Evolutionary conservation across 2,113 vertebrate genomes (phyloP).

Genomic region (Eonycteris spelaea): DNA sequence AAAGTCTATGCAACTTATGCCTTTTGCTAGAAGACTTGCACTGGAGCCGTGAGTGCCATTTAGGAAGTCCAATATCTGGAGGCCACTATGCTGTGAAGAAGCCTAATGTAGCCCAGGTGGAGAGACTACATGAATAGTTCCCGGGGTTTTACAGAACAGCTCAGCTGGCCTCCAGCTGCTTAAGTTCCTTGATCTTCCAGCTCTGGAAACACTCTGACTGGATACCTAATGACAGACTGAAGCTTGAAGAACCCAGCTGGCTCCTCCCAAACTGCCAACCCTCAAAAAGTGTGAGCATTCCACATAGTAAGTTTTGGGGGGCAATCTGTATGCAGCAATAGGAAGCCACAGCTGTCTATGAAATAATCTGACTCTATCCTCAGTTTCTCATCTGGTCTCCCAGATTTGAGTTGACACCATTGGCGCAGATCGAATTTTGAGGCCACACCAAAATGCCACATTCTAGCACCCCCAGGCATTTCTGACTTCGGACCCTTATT

Average conservation of each 20-base stretch:
- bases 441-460: not conserved
- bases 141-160: not conserved
- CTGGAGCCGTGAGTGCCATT: not conserved
- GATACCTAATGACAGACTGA: not conserved
- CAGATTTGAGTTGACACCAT: not conserved
- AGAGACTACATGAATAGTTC: not conserved
- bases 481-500: not conserved
- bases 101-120: rapidly evolving
- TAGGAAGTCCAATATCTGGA: not conserved
- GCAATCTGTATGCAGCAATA: not conserved
- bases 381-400: not conserved
- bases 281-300: not conserved
- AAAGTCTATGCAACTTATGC: not conserved
- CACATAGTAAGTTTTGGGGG: not conserved
- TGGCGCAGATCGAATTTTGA: not conserved
- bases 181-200: not conserved
- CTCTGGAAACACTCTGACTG: not conserved
- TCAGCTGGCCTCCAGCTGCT: not conserved
- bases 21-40: not conserved
- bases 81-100: not conserved
- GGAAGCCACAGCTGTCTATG: not conserved
- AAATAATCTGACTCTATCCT: not conserved
- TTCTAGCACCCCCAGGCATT: too few relatives aligned
- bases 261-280: not conserved
- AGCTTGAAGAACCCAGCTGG: not conserved